phyloP scores from a whole-genome alignment of 2,113 vertebrate genomes.

The Recurvirostra avosetta region DNA sequence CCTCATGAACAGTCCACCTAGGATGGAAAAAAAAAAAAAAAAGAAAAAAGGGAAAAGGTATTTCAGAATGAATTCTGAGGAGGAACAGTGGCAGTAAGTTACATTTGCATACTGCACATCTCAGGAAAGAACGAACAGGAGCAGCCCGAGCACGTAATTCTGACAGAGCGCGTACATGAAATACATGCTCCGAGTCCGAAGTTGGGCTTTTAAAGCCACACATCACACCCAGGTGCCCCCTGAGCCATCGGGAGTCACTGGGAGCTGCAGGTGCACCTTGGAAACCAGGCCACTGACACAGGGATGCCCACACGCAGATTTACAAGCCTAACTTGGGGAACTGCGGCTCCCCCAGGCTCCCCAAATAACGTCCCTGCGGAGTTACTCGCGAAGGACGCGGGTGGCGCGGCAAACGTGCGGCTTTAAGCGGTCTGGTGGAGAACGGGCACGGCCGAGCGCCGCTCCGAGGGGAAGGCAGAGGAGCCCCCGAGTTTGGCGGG shows the following conservation, averaged over 20 bases:
- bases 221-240: not conserved
- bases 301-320: not conserved
- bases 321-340: not conserved
- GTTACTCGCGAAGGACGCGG: not conserved
- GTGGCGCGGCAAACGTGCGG: not conserved
- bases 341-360: not conserved
- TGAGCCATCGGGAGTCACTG: not conserved
- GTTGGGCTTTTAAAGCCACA: not conserved
- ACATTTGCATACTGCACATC: not conserved
- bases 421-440: not conserved
- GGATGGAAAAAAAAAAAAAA: not conserved
- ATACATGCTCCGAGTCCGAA: not conserved
- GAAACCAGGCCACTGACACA: not conserved
- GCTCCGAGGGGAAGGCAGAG: not conserved
- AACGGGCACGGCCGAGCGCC: not conserved
- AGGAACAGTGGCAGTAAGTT: not conserved
- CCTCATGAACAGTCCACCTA: slow-evolving; percentile 98
- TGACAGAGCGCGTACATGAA: not conserved
- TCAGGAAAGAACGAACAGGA: not conserved
- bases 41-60: not conserved
- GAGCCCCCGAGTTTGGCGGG: not conserved
- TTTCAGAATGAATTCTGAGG: not conserved
- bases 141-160: not conserved
- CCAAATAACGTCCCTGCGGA: not conserved
- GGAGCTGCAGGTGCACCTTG: not conserved